phyloP scores from a whole-genome alignment of 2,113 vertebrate species.

The Calyptomena viridis region DNA sequence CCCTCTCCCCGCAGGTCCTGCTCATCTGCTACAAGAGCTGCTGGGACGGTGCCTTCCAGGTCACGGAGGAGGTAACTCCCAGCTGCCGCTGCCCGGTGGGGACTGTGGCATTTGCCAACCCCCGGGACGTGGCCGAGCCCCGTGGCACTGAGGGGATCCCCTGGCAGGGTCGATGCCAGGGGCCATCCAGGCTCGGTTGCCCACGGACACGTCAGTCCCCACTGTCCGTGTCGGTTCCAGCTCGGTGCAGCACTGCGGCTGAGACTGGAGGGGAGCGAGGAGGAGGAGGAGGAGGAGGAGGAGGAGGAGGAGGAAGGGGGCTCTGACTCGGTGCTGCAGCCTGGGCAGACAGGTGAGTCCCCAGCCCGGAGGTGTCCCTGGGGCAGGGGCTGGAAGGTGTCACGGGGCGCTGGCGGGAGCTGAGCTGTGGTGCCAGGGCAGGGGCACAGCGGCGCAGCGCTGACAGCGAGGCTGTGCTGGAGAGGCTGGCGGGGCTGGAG shows the following conservation, averaged over 20 bases:
- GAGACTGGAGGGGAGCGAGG: not conserved
- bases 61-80: not conserved
- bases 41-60: not conserved
- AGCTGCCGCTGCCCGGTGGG: rapidly evolving
- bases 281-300: no score
- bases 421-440: conserved; percentile 6
- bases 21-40: conserved; percentile 45
- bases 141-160: rapidly evolving
- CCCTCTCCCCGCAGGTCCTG: not conserved
- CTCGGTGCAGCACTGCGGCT: not conserved
- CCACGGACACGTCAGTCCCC: rapidly evolving
- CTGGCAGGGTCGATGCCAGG: rapidly evolving
- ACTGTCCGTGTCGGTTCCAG: not conserved
- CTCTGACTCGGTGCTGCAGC: not conserved
- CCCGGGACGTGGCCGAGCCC: rapidly evolving
- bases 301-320: not conserved
- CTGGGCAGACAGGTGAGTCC: not conserved
- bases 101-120: rapidly evolving
- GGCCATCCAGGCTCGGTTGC: not conserved
- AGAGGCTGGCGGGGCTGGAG: conserved; percentile 75
- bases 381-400: not conserved
- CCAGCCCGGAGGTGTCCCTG: rapidly evolving
- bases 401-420: rapidly evolving
- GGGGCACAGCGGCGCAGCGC: not conserved
- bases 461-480: conserved; percentile 36